Base-by-base conservation (phyloP, 2,797 vertebrate genomes). In the Pteropus rufus region DNA sequence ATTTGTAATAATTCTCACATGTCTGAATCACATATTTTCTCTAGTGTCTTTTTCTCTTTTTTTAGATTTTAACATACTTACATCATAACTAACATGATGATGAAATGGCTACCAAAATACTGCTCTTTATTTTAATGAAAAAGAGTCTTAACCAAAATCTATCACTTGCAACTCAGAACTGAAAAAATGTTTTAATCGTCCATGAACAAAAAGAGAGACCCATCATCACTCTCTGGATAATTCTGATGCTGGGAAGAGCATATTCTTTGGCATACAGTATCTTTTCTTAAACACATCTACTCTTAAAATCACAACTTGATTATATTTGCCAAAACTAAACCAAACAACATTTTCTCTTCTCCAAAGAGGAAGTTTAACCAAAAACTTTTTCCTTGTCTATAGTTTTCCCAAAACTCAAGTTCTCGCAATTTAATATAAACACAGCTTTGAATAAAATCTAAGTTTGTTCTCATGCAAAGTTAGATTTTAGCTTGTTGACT, bases 341-440 rank as follows among this genome's bases (percentile, higher is more conserved):
- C 14, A 97, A 96, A 87, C 83, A 80, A 29, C 26, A 93, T 98
- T 97, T 97, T 18, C 36, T 94, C 77, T 72, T 97, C 72, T 96
- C 46, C 73, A 85, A 96, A 95, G 85, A 89, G 80, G 88, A 97
- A 97, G 46, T 94, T 97, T 92, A 93, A 93, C 82, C 72, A 8
- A 84, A 82, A 97, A 72, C 92, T 70, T 16, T 82, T 93, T 97
- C 76, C 86, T 81, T 85, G 84, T 46, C 81, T 73, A 79, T 4
- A 77, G 95, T 97, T 97, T 97, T 95, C 96, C 86, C 41, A 92
- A 95, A 84, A 76, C 46, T 98, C 62, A 82, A 41, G 82, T 94
- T 97, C 97, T 91, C 79, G 90, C 93, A 93, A 94, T 95, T 98
- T 97, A 97, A 97, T 89, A 91, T 91, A 98, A 98, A 97, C 56